Percentiles rank a stretch among this genome's conserved stretches.
These are phyloP conservation scores for Bombylius major DNA, from an alignment of 2,888 invertebrate species.

Conservation along the genomic window DNA sequence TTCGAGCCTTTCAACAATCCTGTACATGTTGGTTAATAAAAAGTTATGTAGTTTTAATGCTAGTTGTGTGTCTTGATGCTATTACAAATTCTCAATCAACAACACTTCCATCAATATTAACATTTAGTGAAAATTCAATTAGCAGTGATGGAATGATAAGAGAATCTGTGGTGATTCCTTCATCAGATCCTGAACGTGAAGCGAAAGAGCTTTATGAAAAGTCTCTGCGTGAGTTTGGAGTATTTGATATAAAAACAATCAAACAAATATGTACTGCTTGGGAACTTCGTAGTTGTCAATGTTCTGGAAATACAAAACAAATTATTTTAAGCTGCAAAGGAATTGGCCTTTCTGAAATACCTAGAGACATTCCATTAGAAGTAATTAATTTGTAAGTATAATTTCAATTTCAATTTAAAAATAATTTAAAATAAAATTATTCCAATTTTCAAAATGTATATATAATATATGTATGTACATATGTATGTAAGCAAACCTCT, in stretches of 20 bases:
- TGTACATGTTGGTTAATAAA: slow-evolving; percentile 20
- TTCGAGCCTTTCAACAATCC: slow-evolving; percentile 16
- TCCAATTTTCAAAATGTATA: no score
- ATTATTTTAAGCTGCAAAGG: slow-evolving; percentile 31
- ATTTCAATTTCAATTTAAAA: no score
- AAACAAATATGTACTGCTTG: slow-evolving; percentile 29
- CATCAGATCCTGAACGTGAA: slow-evolving; percentile 33
- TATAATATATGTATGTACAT: no score
- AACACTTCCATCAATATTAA: not conserved
- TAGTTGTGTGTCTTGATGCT: slow-evolving; percentile 16
- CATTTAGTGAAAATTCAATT: slow-evolving; percentile 18
- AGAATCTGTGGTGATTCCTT: slow-evolving; percentile 33
- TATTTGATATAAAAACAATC: slow-evolving; percentile 19
- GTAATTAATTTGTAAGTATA: slow-evolving; percentile 32
- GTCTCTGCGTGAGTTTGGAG: slow-evolving; percentile 19
- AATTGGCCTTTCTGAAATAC: slow-evolving; percentile 30
- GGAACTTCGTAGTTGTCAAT: slow-evolving; percentile 31
- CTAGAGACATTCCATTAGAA: slow-evolving; percentile 30
- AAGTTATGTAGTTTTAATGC: slow-evolving; percentile 23
- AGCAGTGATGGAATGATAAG: slow-evolving; percentile 16
- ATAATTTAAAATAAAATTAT: no score
- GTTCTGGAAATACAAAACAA: slow-evolving; percentile 27
- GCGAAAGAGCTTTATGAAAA: slow-evolving; percentile 34
- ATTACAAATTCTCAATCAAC: slow-evolving; percentile 13
- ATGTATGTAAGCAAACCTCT: no score